Conservation (phyloP, 2,113 vertebrate species). For the Platysternon megacephalum region DNA sequence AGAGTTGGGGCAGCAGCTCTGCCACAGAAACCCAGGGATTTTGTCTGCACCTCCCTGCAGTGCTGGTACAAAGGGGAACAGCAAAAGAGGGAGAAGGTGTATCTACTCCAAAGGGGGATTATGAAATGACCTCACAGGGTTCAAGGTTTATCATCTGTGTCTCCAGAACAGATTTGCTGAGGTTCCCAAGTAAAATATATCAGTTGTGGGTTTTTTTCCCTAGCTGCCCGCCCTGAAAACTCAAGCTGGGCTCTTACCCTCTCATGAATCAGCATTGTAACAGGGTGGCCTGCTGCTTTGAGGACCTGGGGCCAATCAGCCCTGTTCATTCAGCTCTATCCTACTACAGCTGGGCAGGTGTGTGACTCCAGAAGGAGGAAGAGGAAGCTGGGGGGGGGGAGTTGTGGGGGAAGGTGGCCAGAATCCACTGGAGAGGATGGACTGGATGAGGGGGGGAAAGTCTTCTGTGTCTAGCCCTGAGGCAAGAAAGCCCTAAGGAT, state of each 20-base stretch:
- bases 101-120: not conserved
- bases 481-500: no score
- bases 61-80: not conserved
- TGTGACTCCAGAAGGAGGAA: not conserved
- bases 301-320: not conserved
- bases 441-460: not conserved
- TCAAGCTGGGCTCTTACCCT: not conserved
- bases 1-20: not conserved
- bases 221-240: not conserved
- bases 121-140: not conserved
- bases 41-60: not conserved
- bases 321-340: not conserved
- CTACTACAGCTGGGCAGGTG: not conserved
- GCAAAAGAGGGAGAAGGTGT: not conserved
- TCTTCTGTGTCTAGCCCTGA: not conserved
- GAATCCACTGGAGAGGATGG: no score
- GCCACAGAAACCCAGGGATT: not conserved
- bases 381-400: not conserved
- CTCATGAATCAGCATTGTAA: not conserved
- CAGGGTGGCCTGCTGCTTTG: not conserved
- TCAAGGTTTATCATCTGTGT: not conserved
- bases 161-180: not conserved
- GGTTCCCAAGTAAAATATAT: not conserved
- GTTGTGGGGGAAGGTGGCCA: not conserved
- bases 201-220: not conserved